Base-by-base conservation (phyloP, 1,140 invertebrate genomes). In the Latrodectus geometricus region DNA sequence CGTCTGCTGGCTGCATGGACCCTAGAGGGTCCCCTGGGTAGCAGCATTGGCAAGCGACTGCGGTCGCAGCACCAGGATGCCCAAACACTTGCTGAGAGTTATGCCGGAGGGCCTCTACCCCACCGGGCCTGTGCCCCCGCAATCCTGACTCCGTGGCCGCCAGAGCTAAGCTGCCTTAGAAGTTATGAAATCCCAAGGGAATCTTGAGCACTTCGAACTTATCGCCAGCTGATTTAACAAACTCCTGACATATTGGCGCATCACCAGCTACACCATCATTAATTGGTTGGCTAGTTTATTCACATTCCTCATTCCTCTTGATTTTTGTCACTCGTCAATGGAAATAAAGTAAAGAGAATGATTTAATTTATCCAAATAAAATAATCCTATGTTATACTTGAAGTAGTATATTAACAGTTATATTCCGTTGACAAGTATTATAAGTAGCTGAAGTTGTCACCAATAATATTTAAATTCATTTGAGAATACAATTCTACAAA, bases 41-140 rank as follows among this genome's bases (percentile, higher is more conserved):
- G 50, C 78, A 87, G 20, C 86, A 87, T 52, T 87, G 86, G 23
- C 86, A 87, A 20, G 76, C 65, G 8, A 70, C 21, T 15, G 56
- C 20, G 52, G n/a, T 17, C n/a, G 61, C 83, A 3, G 61, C n/a
- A n/a, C 50, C 23, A 9, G 76, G 76, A 20, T 65, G 56, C 0
- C 80, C 81, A 17, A 83, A 83, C 70, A 83, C 72, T 23, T 84
- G 80, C n/a, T 83, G 80, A 4, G 73, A 73, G 21, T 23, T 65
- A 15, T 78, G 76, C 9, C 65, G 76, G 12, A 66, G 23, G 20
- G 50, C 74, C 9, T 56, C 81, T 49, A n/a, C 35, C 61, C 70
- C 81, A 48, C 54, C 11, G 20, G 61, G 35, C 23, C 70, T 49
- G 49, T 80, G 78, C 20, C 73, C 70, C 49, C 56, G 17, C 72